These are phyloP conservation scores for Margaritifera margaritifera DNA, from an alignment of 2,888 invertebrate species.

Conservation along the genomic window DNA sequence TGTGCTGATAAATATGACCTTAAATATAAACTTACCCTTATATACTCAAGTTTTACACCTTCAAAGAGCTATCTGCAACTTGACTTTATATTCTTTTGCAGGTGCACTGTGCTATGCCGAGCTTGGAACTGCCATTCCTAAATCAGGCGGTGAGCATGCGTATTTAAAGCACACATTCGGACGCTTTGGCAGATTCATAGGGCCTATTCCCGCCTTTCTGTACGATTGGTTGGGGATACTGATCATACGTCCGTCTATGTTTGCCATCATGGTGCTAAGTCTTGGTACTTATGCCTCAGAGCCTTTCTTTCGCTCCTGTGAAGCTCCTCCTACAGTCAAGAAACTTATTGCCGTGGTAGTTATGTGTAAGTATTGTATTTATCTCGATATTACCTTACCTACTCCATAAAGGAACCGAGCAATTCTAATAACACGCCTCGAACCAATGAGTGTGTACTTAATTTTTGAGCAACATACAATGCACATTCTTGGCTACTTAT, in stretches of 20 bases:
- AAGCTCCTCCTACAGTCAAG: slow-evolving; percentile 44
- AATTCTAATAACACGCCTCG: too few species aligned
- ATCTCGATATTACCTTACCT: background rate
- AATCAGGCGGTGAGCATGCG: slow-evolving; percentile 87
- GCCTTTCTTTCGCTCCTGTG: slow-evolving; percentile 60
- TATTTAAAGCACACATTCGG: slow-evolving; percentile 74
- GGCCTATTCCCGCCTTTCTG: slow-evolving; percentile 74
- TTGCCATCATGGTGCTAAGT: slow-evolving; percentile 74
- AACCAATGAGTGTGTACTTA: too few species aligned
- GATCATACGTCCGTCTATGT: slow-evolving; percentile 70
- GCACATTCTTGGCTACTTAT: too few species aligned
- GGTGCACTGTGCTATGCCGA: slow-evolving; percentile 87
- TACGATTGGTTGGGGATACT: slow-evolving; percentile 77
- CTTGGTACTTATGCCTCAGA: slow-evolving; percentile 63
- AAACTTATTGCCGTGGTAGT: slow-evolving; percentile 53
- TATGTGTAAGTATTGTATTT: slow-evolving; percentile 53
- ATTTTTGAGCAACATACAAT: too few species aligned
- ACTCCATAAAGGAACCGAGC: too few species aligned
- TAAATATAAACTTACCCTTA: too few species aligned
- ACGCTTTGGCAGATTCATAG: slow-evolving; percentile 27
- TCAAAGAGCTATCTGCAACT: background rate
- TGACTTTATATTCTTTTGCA: slow-evolving; percentile 58
- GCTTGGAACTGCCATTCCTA: slow-evolving; percentile 84
- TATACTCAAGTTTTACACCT: background rate
- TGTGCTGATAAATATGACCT: too few species aligned